Base-by-base conservation (phyloP, 1,140 invertebrate species). In the Saccostrea glomerata region DNA sequence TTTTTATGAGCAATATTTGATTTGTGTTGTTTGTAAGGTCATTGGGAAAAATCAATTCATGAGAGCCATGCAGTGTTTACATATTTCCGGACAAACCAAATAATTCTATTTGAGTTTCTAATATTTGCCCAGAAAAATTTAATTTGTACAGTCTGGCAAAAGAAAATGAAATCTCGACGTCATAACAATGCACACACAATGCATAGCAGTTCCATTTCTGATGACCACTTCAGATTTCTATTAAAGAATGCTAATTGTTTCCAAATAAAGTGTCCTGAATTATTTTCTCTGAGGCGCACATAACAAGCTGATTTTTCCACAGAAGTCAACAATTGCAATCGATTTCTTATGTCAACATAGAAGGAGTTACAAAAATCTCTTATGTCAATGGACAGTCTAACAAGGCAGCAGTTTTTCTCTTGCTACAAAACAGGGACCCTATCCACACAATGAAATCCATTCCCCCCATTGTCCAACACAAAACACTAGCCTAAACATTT, bases 281-380 rank as follows among this genome's bases (percentile, higher is more conserved):
- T n/a, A 66, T 66, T 36, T 77, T 77, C 70, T 77, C 70, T 77
- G 25, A 25, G 70, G 70, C 20, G 7, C 11, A 36, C 70, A 30
- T 36, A 77, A 77, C 70, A 13, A 77, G 70, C 70, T 77, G 15
- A 77, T 77, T 77, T 77, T 30, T 20, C 58, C 25, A 36, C 25
- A 36, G 70, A 77, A 77, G 70, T 77, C 70, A 77, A 77, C 70
- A 13, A 30, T 77, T 77, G 70, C 25, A 47, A 77, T 77, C 25
- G 70, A 77, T 77, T 77, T 77, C 70, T 77, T 30, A 77, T 77
- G 70, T 77, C 70, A 77, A 77, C 70, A 77, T 12, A 77, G 25
- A 77, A 36, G 13, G 25, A 77, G 70, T 77, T 77, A 77, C 25
- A 77, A 15, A 77, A 77, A 77, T 77, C 70, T 77, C 70, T 77